Conservation (phyloP, 2,797 vertebrate species). For the Enteromius argenteus region DNA sequence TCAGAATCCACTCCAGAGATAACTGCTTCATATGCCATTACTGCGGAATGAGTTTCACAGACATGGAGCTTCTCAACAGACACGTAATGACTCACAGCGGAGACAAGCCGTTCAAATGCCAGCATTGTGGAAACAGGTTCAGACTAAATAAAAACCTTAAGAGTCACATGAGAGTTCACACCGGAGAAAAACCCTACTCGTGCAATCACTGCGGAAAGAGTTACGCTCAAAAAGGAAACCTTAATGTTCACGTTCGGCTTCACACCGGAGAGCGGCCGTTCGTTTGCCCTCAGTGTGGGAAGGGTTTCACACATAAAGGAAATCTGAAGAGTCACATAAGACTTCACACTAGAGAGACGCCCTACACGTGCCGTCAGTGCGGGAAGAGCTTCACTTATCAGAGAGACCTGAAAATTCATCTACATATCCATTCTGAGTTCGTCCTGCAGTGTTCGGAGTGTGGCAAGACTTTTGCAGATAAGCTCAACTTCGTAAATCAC, state of each 20-base stretch:
- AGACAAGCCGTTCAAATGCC: slow-evolving; percentile 8
- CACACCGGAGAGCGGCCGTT: slow-evolving; percentile 21
- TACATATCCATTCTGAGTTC: background rate
- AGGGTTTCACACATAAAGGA: slow-evolving; percentile 13
- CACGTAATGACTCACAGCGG: background rate
- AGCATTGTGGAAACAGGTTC: background rate
- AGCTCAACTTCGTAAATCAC: slow-evolving; percentile 9
- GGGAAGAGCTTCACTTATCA: slow-evolving; percentile 1
- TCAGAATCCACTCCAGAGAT: background rate
- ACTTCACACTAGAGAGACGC: background rate
- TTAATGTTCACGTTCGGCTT: background rate
- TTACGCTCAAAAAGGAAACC: slow-evolving; percentile 12
- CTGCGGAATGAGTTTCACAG: background rate
- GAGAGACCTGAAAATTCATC: slow-evolving; percentile 1
- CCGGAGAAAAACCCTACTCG: slow-evolving; percentile 1
- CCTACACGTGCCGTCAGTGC: background rate
- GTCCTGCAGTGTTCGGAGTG: background rate
- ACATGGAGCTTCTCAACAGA: background rate
- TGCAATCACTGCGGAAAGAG: background rate
- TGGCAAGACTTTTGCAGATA: background rate
- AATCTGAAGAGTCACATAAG: slow-evolving; percentile 11
- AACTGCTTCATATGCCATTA: slow-evolving; percentile 1
- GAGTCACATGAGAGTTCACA: slow-evolving; percentile 21
- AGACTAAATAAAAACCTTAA: slow-evolving; percentile 6
- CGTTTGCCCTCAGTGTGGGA: slow-evolving; percentile 9